Evolutionary conservation across 1,140 invertebrate genomes (phyloP).

Genomic region (Cyclargus thomasi): DNA sequence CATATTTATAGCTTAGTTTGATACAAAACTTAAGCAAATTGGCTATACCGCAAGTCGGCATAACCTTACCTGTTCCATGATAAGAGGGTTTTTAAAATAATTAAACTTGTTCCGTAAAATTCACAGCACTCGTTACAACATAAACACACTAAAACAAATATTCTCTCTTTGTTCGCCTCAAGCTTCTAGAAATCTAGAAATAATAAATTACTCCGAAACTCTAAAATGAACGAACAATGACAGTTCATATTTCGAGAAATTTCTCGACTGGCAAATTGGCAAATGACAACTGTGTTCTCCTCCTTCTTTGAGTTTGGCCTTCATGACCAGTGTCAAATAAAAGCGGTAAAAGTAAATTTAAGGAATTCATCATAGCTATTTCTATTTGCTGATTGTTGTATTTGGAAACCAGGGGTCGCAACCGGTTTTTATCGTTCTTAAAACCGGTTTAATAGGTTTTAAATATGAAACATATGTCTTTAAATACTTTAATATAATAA

Average conservation of each 20-base stretch:
- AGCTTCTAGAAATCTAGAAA: conserved; percentile 21
- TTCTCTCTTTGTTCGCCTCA: conserved; percentile 1
- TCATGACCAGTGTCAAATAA: too few species aligned
- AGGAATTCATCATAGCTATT: too few species aligned
- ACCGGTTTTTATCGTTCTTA: too few species aligned
- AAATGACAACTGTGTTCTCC: too few species aligned
- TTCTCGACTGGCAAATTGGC: conserved; percentile 35
- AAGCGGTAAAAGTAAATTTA: too few species aligned
- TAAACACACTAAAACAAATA: background rate
- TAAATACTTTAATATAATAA: too few species aligned
- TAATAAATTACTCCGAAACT: conserved; percentile 20
- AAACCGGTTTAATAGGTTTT: too few species aligned
- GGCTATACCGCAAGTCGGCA: conserved; percentile 35
- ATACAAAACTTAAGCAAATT: background rate
- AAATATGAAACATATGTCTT: too few species aligned
- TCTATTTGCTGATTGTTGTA: too few species aligned
- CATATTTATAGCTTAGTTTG: conserved; percentile 4
- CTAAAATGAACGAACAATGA: conserved; percentile 27
- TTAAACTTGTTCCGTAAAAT: conserved; percentile 19
- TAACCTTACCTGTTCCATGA: conserved; percentile 71
- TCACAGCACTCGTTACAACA: conserved; percentile 16
- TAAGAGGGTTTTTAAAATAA: conserved; percentile 19
- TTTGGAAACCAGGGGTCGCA: too few species aligned
- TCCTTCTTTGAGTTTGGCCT: too few species aligned
- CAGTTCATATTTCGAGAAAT: conserved; percentile 66